These are phyloP conservation scores for Anoplolepis gracilipes DNA, from an alignment of 1,140 invertebrate genomes.

Conservation along the genomic window DNA sequence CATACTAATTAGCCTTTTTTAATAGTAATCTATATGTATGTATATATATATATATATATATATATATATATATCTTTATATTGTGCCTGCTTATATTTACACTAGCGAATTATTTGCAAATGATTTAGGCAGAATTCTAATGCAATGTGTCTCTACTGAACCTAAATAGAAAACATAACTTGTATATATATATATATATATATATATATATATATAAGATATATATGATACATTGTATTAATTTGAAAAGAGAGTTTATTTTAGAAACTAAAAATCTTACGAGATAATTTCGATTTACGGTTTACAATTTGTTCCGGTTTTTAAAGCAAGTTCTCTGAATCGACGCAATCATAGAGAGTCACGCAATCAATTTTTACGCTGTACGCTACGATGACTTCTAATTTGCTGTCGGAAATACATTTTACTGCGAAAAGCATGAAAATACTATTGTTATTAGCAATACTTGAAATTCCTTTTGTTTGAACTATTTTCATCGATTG, in stretches of 20 bases:
- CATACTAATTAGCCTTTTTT: background rate
- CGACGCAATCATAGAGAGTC: background rate
- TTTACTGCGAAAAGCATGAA: conserved; percentile 4
- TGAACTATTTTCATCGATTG: too few relatives aligned
- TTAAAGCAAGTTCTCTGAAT: conserved; percentile 13
- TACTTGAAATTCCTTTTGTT: too few relatives aligned
- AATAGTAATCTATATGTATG: background rate
- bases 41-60: too few relatives aligned
- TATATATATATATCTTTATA: too few relatives aligned
- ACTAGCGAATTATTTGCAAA: background rate
- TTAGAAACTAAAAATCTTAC: background rate
- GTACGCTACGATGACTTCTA: background rate
- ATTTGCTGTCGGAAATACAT: background rate
- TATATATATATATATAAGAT: too few relatives aligned
- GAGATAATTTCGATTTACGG: background rate
- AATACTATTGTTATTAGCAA: background rate
- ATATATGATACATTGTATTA: too few relatives aligned
- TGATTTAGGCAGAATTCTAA: background rate
- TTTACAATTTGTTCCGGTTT: background rate
- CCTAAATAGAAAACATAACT: too few relatives aligned
- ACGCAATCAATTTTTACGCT: background rate
- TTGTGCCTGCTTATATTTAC: background rate
- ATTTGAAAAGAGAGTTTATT: background rate
- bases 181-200: too few relatives aligned
- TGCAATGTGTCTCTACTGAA: too few relatives aligned